Conservation (phyloP, 2,888 invertebrate species). For the Eupithecia insigniata region DNA sequence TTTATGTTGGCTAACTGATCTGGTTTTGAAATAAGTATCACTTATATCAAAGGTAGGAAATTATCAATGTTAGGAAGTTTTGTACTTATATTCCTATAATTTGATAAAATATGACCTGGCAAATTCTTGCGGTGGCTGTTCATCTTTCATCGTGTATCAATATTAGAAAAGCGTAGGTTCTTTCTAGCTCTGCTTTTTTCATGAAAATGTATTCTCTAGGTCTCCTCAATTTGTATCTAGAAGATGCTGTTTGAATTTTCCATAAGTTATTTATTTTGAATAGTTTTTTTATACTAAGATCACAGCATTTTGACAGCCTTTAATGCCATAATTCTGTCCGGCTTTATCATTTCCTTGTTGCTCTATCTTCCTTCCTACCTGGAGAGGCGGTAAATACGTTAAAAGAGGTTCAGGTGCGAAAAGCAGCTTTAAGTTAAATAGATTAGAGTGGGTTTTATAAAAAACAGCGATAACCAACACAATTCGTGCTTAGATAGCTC, state of each 20-base stretch:
- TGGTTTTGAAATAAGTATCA: too few relatives aligned
- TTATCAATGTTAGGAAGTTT: background rate
- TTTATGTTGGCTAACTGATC: too few relatives aligned
- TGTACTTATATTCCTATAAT: background rate
- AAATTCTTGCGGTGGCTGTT: too few relatives aligned
- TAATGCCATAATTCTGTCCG: conserved; percentile 8
- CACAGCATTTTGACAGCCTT: background rate
- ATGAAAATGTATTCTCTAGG: background rate
- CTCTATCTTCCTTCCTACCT: conserved; percentile 51
- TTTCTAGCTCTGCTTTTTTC: too few relatives aligned
- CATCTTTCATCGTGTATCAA: too few relatives aligned
- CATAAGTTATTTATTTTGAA: background rate
- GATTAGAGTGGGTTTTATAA: conserved; percentile 64
- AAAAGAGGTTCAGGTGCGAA: conserved; percentile 78
- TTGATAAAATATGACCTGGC: too few relatives aligned
- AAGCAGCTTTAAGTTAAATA: conserved; percentile 75
- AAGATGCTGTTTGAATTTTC: too few relatives aligned
- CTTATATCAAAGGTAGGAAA: background rate
- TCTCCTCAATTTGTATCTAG: too few relatives aligned
- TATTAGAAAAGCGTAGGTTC: too few relatives aligned
- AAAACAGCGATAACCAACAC: conserved; percentile 50
- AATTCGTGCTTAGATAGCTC: conserved; percentile 38
- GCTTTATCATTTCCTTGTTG: background rate
- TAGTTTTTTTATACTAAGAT: background rate
- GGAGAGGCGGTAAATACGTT: conserved; percentile 76